Base-by-base conservation (phyloP, 2,888 invertebrate species). In the Cremastinae sp. region DNA sequence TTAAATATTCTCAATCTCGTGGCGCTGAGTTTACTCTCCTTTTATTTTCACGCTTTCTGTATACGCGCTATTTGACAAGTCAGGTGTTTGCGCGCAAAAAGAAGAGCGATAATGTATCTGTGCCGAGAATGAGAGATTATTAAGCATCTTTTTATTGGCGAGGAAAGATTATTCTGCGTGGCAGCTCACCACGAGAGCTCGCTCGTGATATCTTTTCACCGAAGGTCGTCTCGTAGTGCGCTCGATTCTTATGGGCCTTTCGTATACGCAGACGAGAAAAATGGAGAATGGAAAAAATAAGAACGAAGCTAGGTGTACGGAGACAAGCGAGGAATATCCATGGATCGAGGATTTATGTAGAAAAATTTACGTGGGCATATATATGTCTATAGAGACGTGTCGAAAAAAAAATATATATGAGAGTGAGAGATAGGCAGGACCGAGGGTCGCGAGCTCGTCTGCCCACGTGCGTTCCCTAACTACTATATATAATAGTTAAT, bases 401-500 rank as follows among this genome's bases (percentile, higher is more conserved):
- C 0, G 28, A 28, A n/a, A 51, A 5, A 8, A 22, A 22, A 41
- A 18, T 59, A 59, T 14, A 22, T 20, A 47, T 34, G 18, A 16
- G 38, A 9, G 53, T 20, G 43, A 18, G 62, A 53, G 69, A 74
- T 59, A 69, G 69, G 69, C 59, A 74, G 74, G 69, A 70, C 70
- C 22, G 59, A 54, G 45, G 61, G 28, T 61, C 61, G 43, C 58
- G 54, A 49, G 68, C 54, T 58, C 58, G 77, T 70, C 77, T 77
- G 79, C 77, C 79, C 77, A 73, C 66, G 75, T 77, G 43, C 62
- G 53, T 68, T 75, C 71, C 70, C 78, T 73, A 75, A 73, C 78
- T 65, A 75, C 73, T 16, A 59, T 66, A 66, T 45, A 53, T 70
- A 43, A 43, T 28, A 51, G 61, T 64, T 74, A 74, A 74, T 74